Evolutionary conservation across 2,888 invertebrate species (phyloP), one percentile per base, ranked within the genome.

Genomic region (Syrphus vitripennis): DNA sequence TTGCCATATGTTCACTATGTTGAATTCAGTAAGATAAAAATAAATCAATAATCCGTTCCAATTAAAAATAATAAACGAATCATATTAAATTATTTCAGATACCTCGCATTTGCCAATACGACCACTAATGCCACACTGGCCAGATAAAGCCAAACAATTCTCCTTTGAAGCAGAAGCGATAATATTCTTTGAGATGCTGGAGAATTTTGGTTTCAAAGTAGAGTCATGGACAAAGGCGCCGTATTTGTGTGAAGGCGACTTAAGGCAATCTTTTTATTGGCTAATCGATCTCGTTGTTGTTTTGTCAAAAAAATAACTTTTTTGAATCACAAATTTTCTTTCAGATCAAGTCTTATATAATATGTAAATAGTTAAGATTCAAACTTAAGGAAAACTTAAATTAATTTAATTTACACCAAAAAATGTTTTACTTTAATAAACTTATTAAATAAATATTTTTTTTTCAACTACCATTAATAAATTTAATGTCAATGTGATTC

Each of bases 161-260:
- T 94, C 94, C 1, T 96, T 97, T 90, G 97, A 97, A 90, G 95
- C 96, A 77, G 98, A 99, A 92, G 95, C 96, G 6, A 92, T 94
- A 7, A 95, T 96, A 86, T 94, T 98, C 89, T 94, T 96, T 63
- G 91, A 92, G 29, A 89, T 91, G 26, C 93, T 95, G 26, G 93
- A 94, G 84, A 90, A 89, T 76, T 90, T 94, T 65, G 96, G 96
- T 4, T 97, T 97, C 91, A 94, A 95, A 76, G 94, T 99, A 48
- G 94, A 96, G 59, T 94, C 95, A 5, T 99, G 98, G 97, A 95
- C 97, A 12, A 95, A 97, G 89, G 95, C 98, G 50, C 99, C 99
- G 0, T 99, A 99, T 92, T 94, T 99, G 45, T 99, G 99, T 93
- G 99, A 99, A 93, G 99, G 99, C 0, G 99, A 99, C 92, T 94